A percentile compares a stretch with the other conserved stretches of the same genome.
Conservation (phyloP, 37 sponge, comb jelly and placozoan species). For the Halisarca cf. caerulea region DNA sequence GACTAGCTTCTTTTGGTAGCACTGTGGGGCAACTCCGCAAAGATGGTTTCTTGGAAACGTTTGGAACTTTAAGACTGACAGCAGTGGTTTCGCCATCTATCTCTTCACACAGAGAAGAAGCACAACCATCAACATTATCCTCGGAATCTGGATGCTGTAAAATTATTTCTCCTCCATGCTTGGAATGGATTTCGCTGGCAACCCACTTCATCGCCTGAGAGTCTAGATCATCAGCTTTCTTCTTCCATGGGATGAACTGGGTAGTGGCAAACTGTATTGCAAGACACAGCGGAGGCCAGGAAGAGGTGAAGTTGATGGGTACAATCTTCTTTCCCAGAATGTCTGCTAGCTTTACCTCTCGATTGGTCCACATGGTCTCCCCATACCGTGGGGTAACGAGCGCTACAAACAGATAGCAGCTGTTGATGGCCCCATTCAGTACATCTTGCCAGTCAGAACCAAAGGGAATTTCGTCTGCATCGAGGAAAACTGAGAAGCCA, state of each 20-base stretch:
- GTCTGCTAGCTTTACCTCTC: slow-evolving; percentile 88
- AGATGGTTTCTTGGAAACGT: slow-evolving; percentile 8
- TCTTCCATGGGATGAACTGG: slow-evolving; percentile 64
- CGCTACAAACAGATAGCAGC: slow-evolving; percentile 74
- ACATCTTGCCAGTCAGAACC: slow-evolving; percentile 86
- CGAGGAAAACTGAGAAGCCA: slow-evolving; percentile 73
- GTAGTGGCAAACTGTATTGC: slow-evolving; percentile 95
- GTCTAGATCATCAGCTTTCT: neutral
- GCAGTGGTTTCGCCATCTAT: neutral
- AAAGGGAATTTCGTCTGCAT: slow-evolving; percentile 59
- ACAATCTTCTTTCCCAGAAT: slow-evolving; percentile 71
- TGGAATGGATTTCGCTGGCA: neutral
- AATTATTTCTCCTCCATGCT: neutral
- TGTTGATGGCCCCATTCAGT: slow-evolving; percentile 69
- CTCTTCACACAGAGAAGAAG: neutral
- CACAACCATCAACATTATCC: too few species aligned
- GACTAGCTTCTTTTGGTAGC: slow-evolving; percentile 29
- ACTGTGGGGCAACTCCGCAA: slow-evolving; percentile 36
- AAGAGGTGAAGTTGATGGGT: slow-evolving; percentile 69
- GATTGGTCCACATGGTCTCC: slow-evolving; percentile 83
- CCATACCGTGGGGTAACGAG: slow-evolving; percentile 79
- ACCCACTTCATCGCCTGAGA: neutral
- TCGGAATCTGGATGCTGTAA: neutral
- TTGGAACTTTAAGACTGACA: neutral
- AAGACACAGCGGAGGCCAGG: slow-evolving; percentile 82